A percentile compares a stretch with the other conserved stretches of the same genome.
Conservation (phyloP, 2,888 invertebrate genomes). For the Pediacus dermestoides region DNA sequence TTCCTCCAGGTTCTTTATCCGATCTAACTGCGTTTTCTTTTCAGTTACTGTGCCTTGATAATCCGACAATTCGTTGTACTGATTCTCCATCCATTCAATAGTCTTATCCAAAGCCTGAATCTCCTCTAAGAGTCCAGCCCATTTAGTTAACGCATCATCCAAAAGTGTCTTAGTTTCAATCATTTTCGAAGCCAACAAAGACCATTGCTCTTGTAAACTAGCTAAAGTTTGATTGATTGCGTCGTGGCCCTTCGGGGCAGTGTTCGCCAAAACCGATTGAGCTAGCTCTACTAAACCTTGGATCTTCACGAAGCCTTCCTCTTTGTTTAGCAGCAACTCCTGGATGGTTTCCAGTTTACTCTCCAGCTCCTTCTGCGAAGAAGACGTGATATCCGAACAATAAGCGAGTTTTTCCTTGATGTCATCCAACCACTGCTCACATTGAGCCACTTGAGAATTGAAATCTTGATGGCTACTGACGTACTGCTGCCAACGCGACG, state of each 20-base stretch:
- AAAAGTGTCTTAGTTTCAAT: slow-evolving; percentile 83
- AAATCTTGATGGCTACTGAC: slow-evolving; percentile 86
- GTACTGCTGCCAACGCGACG: slow-evolving; percentile 88
- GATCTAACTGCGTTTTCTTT: slow-evolving; percentile 80
- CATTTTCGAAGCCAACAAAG: slow-evolving; percentile 79
- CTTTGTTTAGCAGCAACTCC: slow-evolving; percentile 85
- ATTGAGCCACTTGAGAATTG: slow-evolving; percentile 74
- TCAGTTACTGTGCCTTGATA: slow-evolving; percentile 80
- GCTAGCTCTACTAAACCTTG: slow-evolving; percentile 87
- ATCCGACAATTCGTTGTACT: slow-evolving; percentile 68
- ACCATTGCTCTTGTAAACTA: slow-evolving; percentile 87
- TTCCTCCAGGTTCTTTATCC: slow-evolving; percentile 81
- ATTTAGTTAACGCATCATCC: slow-evolving; percentile 86
- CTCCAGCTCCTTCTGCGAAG: slow-evolving; percentile 82
- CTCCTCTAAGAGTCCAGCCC: slow-evolving; percentile 87
- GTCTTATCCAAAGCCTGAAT: slow-evolving; percentile 81
- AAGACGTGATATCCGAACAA: slow-evolving; percentile 74
- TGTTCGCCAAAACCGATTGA: slow-evolving; percentile 86
- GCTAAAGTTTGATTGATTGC: slow-evolving; percentile 79
- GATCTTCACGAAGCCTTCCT: slow-evolving; percentile 86
- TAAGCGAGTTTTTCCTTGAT: slow-evolving; percentile 80
- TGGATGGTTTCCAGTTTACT: slow-evolving; percentile 79
- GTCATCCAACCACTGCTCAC: slow-evolving; percentile 77
- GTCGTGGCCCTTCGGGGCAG: slow-evolving; percentile 83
- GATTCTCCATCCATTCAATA: slow-evolving; percentile 72